These are phyloP conservation scores for Patella vulgata DNA, from an alignment of 1,140 invertebrate species.

Conservation along the genomic window DNA sequence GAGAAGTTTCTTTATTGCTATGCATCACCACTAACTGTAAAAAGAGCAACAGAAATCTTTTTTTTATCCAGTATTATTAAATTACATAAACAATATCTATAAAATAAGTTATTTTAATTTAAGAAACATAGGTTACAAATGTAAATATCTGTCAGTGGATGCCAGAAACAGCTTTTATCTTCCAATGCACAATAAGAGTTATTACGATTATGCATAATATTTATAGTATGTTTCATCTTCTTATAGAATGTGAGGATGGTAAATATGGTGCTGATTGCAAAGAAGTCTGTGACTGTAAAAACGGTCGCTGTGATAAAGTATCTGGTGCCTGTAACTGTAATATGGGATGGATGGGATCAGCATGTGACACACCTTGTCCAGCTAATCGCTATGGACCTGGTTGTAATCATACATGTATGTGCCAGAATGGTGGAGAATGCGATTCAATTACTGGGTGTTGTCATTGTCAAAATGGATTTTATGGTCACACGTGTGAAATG, in stretches of 20 bases:
- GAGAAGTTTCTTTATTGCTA: too few species aligned
- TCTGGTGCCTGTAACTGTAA: conserved; percentile 83
- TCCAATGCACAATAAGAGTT: too few species aligned
- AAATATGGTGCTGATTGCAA: conserved; percentile 81
- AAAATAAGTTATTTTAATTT: too few species aligned
- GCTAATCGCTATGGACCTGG: conserved; percentile 63
- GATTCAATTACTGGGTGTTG: conserved; percentile 67
- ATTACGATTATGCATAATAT: too few species aligned
- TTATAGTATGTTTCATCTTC: too few species aligned
- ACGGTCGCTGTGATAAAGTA: conserved; percentile 83
- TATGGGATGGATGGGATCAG: conserved; percentile 78
- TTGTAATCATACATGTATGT: conserved; percentile 86
- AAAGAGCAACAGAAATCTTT: too few species aligned
- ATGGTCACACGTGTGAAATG: conserved; percentile 64
- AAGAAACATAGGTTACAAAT: too few species aligned
- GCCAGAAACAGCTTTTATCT: too few species aligned
- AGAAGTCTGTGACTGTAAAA: conserved; percentile 82
- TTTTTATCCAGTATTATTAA: too few species aligned
- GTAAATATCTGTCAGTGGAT: too few species aligned
- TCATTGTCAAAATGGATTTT: conserved; percentile 64
- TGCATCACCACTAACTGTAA: too few species aligned
- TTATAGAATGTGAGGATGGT: conserved; percentile 73
- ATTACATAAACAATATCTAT: too few species aligned
- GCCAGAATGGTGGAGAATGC: conserved; percentile 68
- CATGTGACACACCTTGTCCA: conserved; percentile 74